These are phyloP conservation scores for Parambassis ranga DNA, from an alignment of 2,797 vertebrate species.

Conservation along the genomic window DNA sequence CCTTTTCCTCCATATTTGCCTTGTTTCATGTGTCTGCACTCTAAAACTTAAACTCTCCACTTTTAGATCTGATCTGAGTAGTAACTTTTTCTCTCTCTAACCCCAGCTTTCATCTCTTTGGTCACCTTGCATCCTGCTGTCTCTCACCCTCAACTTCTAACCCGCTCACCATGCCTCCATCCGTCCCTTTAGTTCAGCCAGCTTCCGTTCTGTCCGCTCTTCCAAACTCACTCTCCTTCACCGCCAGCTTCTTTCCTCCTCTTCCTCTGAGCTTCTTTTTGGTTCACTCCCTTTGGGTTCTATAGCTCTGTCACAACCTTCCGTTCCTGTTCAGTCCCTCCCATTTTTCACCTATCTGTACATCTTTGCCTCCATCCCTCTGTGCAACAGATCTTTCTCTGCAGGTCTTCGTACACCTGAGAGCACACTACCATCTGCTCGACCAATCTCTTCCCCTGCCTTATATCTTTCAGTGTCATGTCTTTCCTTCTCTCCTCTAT, in stretches of 20 bases:
- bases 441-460: constrained; percentile 28
- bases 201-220: constrained; percentile 36
- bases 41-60: background rate
- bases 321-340: constrained; percentile 27
- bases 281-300: constrained; percentile 15
- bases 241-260: background rate
- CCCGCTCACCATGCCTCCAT: constrained; percentile 48
- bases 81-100: constrained; percentile 29
- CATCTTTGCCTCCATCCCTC: constrained; percentile 48
- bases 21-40: constrained; percentile 20
- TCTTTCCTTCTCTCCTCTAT: constrained; percentile 1
- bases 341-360: constrained; percentile 47
- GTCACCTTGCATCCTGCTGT: constrained; percentile 52
- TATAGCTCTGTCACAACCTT: constrained; percentile 19
- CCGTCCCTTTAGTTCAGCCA: constrained; percentile 32
- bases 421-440: constrained; percentile 66
- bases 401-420: constrained; percentile 66
- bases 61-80: constrained; percentile 21
- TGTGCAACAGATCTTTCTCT: constrained; percentile 66
- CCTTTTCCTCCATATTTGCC: constrained; percentile 12
- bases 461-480: constrained; percentile 26
- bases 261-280: background rate
- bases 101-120: constrained; percentile 51
- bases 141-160: constrained; percentile 63
- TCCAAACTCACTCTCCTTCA: constrained; percentile 19